Conservation (phyloP, 1,140 invertebrate genomes). For the Archegozetes longisetosus region DNA sequence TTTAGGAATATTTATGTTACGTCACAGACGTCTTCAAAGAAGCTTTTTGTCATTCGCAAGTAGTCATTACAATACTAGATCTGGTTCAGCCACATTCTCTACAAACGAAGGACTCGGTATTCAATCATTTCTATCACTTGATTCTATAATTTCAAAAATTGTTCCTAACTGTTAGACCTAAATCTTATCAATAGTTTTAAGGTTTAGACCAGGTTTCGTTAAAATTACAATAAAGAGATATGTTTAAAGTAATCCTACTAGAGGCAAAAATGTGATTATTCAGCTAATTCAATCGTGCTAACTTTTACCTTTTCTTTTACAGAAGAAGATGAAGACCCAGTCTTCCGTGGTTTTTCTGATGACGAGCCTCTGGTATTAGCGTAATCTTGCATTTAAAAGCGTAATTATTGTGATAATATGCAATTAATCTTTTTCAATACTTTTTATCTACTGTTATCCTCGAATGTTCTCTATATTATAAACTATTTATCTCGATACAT, state of each 20-base stretch:
- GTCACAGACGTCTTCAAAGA: slow-evolving; percentile 53
- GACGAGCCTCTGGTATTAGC: slow-evolving; percentile 83
- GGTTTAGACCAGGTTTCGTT: too few species aligned
- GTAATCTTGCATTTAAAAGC: slow-evolving; percentile 33
- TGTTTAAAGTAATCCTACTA: too few species aligned
- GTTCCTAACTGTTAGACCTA: too few species aligned
- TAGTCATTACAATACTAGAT: slow-evolving; percentile 66
- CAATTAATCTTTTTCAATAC: not conserved
- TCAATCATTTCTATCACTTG: slow-evolving; percentile 7
- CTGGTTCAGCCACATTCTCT: slow-evolving; percentile 62
- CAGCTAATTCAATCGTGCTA: too few species aligned
- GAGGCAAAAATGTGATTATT: too few species aligned
- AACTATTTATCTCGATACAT: too few species aligned
- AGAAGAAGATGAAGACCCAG: slow-evolving; percentile 68
- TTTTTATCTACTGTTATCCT: not conserved
- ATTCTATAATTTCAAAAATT: slow-evolving; percentile 7
- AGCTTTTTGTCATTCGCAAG: slow-evolving; percentile 64
- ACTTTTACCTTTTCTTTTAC: slow-evolving; percentile 15
- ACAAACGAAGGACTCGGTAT: slow-evolving; percentile 48
- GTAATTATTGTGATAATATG: not conserved
- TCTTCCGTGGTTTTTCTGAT: slow-evolving; percentile 77
- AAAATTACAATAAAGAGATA: too few species aligned
- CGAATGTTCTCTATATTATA: not conserved
- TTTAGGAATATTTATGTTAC: slow-evolving; percentile 45
- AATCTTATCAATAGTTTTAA: too few species aligned